Base-by-base conservation (phyloP, 2,113 vertebrate genomes). In the Gallinago jamesoni region DNA sequence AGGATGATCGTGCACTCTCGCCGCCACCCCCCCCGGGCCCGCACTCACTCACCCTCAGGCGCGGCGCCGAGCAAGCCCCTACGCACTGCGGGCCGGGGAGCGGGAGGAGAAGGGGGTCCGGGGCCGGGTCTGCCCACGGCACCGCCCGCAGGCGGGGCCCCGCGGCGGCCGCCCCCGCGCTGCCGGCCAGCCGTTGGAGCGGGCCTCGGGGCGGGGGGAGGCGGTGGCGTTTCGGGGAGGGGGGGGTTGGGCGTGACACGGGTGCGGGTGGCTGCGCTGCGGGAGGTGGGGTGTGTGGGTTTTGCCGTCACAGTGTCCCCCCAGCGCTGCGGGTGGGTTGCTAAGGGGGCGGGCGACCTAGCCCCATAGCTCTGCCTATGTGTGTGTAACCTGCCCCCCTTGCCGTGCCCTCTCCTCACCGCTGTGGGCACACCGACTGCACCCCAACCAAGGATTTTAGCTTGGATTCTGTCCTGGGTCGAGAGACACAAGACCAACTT, bases 241-340 rank as follows among this genome's bases (percentile, higher is more conserved):
- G 41, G 12, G 9, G 5, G 1, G 22, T 3, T 1, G 22, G 1
- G 2, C 0, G 19, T 7, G 5, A 0, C 1, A 0, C 13, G 3
- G 9, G 0, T 22, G 3, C 8, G 0, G 0, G 15, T 1, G 56
- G 10, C 1, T 17, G 33, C 24, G 66, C 13, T 0, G 33, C 0
- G 0, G 33, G 17, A 2, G 0, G 30, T 0, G 0, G 30, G 17
- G 2, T 0, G 21, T 45, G 43, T 45, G 14, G 14, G 41, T 43
- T 43, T 18, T 6, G 14, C 23, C 9, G 1, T 11, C 39, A 9
- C 47, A 1, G 24, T 7, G 23, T 9, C 17, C 28, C 19, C 5
- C 19, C 30, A 12, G 50, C 4, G 7, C 6, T 6, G 4, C 35
- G 1, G 4, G 20, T 3, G 33, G 35, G 14, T 11, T 56, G 28